phyloP scores from a whole-genome alignment of 2,797 vertebrate species.

The Amblyraja radiata region DNA sequence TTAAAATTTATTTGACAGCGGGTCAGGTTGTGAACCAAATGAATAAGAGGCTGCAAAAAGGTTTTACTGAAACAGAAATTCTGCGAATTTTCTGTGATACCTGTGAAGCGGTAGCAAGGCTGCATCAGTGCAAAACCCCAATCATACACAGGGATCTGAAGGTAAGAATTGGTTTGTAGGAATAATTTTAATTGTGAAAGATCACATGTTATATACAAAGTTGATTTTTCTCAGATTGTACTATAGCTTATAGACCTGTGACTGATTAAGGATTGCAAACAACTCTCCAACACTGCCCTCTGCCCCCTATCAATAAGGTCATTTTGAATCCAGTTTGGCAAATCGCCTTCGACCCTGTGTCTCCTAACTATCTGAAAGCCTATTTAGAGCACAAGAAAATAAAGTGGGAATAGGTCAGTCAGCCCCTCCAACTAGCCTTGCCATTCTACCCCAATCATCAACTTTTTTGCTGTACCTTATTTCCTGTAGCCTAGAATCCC shows the following conservation, averaged over 20 bases:
- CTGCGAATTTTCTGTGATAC: constrained; percentile 86
- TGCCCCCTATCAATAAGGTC: too few species aligned
- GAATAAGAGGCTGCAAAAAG: constrained; percentile 85
- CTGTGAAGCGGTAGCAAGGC: constrained; percentile 87
- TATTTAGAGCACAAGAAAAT: too few species aligned
- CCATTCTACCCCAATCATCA: too few species aligned
- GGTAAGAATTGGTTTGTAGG: constrained; percentile 54
- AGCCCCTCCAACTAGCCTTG: too few species aligned
- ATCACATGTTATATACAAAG: not conserved
- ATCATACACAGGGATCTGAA: constrained; percentile 92
- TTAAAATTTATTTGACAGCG: constrained; percentile 51
- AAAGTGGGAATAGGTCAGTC: too few species aligned
- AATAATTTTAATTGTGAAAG: not conserved
- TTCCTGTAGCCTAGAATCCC: too few species aligned
- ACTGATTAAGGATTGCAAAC: too few species aligned
- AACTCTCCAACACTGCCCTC: too few species aligned
- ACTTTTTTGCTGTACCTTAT: too few species aligned
- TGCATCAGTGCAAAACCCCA: constrained; percentile 95
- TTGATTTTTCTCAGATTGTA: not conserved
- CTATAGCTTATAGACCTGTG: not conserved
- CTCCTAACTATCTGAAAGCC: too few species aligned
- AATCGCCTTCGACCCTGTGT: too few species aligned
- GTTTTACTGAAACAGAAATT: constrained; percentile 83
- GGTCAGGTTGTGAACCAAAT: constrained; percentile 98
- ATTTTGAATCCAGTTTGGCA: too few species aligned